Base-by-base conservation (phyloP, 2,888 invertebrate genomes). In the Sphaeridia pumilis region DNA sequence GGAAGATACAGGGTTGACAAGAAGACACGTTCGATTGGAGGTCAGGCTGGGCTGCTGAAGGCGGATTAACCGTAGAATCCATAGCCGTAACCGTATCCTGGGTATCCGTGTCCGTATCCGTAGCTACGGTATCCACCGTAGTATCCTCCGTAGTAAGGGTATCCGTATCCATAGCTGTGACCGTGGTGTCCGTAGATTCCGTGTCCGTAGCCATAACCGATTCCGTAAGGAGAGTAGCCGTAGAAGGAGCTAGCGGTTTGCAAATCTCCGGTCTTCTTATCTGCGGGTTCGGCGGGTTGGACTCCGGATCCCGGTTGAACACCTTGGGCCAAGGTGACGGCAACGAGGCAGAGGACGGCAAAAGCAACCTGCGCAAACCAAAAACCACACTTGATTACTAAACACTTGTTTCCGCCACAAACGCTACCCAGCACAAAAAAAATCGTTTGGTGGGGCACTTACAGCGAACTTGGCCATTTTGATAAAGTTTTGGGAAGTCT, bases 381-480 rank as follows among this genome's bases (percentile, higher is more conserved):
- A 31, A 31, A 7, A 31, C 31, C 10, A 31, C 31, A 31, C 31
- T 31, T 31, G 14, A 31, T 14, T 14, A 31, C 14, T 31, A 31
- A 31, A 31, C 31, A 31, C 31, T 31, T 7, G 31, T 7, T 10
- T 31, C 7, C 31, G 7, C 14, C 14, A 14, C 10, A 31, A 31
- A 10, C 14, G 31, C 31, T n/a, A 31, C 31, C 31, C 7, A 31
- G 14, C 14, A 10, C 31, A 31, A 7, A 25, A 44, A 44, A 38
- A 17, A n/a, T 38, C 17, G 44, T 44, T 21, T 20, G 7, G 22
- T 46, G 28, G 10, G 28, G 14, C 17, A 56, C 61, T 64, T 56
- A 64, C 64, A 41, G 59, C 55, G 49, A 61, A 38, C 49, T 58
- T 62, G 42, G 57, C 59, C 64, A 64, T 64, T 60, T 57, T 60